These are phyloP conservation scores for Sigmodon hispidus DNA, from an alignment of 2,113 vertebrate genomes.

Conservation along the genomic window DNA sequence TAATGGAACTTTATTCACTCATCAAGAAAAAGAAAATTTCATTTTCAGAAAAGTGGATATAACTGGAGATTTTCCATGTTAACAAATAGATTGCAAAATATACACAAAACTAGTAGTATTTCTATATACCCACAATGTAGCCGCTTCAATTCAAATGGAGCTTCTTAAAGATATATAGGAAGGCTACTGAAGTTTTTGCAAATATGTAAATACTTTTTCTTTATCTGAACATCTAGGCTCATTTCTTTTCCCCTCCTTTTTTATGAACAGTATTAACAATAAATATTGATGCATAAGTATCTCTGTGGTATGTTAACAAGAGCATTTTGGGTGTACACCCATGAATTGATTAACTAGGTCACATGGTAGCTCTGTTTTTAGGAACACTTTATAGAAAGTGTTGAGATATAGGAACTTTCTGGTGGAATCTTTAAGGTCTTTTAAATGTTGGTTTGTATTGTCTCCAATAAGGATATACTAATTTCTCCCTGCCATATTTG, in stretches of 20 bases:
- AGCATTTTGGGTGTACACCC: not conserved
- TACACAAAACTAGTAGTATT: not conserved
- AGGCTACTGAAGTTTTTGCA: not conserved
- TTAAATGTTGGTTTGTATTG: not conserved
- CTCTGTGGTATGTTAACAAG: not conserved
- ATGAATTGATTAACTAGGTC: not conserved
- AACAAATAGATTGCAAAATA: not conserved
- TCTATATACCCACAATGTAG: not conserved
- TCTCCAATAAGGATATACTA: not conserved
- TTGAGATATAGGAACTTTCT: not conserved
- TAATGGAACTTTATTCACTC: not conserved
- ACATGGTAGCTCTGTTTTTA: not conserved
- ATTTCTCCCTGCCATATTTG: not conserved
- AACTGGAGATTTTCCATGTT: not conserved
- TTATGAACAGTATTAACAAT: not conserved
- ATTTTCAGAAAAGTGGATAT: not conserved
- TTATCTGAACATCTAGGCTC: too few relatives aligned
- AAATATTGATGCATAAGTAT: not conserved
- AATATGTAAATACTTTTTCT: not conserved
- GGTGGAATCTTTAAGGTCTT: not conserved
- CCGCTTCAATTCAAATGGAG: not conserved
- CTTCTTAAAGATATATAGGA: not conserved
- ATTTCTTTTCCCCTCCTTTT: not conserved
- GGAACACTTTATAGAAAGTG: not conserved
- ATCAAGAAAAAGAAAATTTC: not conserved